A percentile compares a stretch with the other conserved stretches of the same genome.
Evolutionary conservation across 2,888 invertebrate genomes (phyloP).

Genomic region (Imbricaverruca yamaguchii): DNA sequence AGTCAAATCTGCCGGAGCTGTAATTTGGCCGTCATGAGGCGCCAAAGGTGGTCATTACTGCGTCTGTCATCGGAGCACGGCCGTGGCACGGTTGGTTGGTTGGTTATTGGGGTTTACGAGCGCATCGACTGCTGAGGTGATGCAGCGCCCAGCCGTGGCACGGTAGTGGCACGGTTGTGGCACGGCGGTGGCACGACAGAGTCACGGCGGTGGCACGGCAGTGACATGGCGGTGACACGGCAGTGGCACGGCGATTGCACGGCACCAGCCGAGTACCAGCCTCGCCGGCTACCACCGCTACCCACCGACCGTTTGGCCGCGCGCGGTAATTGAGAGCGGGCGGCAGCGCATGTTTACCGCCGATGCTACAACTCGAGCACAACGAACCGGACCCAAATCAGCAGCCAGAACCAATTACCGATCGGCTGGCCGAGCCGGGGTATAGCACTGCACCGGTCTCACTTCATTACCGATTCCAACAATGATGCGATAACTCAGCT

Average conservation of each 20-base stretch:
- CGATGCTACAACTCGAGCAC: not conserved
- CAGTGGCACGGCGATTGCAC: not conserved
- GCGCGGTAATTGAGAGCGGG: not conserved
- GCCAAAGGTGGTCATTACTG: not conserved
- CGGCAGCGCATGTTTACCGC: not conserved
- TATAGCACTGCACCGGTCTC: not conserved
- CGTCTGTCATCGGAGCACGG: not conserved
- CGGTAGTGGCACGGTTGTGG: too few species aligned
- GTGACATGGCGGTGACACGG: too few species aligned
- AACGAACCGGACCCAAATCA: not conserved
- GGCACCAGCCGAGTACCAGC: not conserved
- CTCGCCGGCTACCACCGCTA: not conserved
- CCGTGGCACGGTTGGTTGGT: too few species aligned
- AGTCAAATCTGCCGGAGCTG: not conserved
- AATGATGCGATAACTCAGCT: not conserved
- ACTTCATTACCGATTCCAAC: not conserved
- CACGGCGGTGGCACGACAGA: too few species aligned
- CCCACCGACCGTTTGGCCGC: not conserved
- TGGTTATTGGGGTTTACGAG: too few species aligned
- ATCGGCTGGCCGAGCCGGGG: not conserved
- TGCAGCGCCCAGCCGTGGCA: too few species aligned
- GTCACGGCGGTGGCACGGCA: too few species aligned
- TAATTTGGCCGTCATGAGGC: not conserved
- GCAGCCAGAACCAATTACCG: not conserved
- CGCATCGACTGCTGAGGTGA: too few species aligned